Percentiles rank a stretch among this genome's conserved stretches.
Conservation (phyloP, 2,888 invertebrate genomes). For the Ophraella communa region DNA sequence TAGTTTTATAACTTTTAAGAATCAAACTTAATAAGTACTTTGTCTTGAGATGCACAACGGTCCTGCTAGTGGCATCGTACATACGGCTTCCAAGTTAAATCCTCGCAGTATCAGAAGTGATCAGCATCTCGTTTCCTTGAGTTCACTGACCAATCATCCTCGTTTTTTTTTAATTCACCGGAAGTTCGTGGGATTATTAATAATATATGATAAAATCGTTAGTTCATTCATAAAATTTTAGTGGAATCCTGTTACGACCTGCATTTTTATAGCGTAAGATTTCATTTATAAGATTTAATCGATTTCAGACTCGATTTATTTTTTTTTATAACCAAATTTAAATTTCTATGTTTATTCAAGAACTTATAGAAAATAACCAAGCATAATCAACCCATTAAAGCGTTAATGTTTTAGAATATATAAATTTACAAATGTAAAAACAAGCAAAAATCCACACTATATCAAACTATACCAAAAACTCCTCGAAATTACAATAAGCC, state of each 20-base stretch:
- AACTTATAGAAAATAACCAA: too few relatives aligned
- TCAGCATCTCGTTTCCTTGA: slow-evolving; percentile 21
- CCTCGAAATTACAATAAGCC: too few relatives aligned
- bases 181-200: slow-evolving; percentile 43
- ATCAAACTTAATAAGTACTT: too few relatives aligned
- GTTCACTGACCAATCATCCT: slow-evolving; percentile 46
- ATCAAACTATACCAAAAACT: too few relatives aligned
- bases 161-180: slow-evolving; percentile 39
- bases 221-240: slow-evolving; percentile 30
- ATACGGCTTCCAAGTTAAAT: slow-evolving; percentile 15
- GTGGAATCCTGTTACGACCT: slow-evolving; percentile 24
- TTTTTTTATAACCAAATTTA: too few relatives aligned
- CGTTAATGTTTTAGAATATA: too few relatives aligned
- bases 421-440: too few relatives aligned
- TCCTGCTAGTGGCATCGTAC: slow-evolving; percentile 29
- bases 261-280: slow-evolving; percentile 13
- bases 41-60: background rate
- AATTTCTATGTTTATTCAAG: too few relatives aligned
- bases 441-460: too few relatives aligned
- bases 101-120: background rate
- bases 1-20: too few relatives aligned
- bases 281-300: slow-evolving; percentile 1
- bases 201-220: slow-evolving; percentile 32
- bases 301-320: too few relatives aligned
- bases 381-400: too few relatives aligned